Conservation (phyloP, 92 coral and sea anemone genomes). For the Porites rus region DNA sequence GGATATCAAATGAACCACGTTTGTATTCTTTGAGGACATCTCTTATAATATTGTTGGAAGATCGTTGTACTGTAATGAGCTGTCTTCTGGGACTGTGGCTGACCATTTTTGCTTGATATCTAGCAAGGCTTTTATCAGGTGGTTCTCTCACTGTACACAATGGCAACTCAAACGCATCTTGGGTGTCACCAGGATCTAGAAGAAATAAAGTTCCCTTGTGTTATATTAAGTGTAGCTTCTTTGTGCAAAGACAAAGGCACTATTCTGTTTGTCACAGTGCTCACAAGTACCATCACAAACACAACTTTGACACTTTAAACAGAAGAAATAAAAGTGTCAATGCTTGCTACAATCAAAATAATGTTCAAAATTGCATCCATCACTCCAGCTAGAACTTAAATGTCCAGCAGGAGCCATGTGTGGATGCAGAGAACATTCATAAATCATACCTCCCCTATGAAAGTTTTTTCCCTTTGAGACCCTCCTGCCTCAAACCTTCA, state of each 20-base stretch:
- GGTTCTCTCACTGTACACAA: slow-evolving; percentile 8
- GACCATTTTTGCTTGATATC: slow-evolving; percentile 14
- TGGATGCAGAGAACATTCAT: slow-evolving; percentile 13
- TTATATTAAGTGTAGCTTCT: slow-evolving; percentile 16
- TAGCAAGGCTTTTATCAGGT: slow-evolving; percentile 4
- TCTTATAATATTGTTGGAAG: slow-evolving; percentile 8
- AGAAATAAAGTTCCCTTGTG: slow-evolving; percentile 12
- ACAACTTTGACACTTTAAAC: not conserved
- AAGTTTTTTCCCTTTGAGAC: slow-evolving; percentile 1
- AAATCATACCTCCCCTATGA: slow-evolving; percentile 4
- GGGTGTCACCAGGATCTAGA: slow-evolving; percentile 16
- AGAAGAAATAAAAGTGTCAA: slow-evolving; percentile 10
- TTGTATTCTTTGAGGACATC: slow-evolving; percentile 26
- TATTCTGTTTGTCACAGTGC: slow-evolving; percentile 7
- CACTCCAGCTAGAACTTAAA: not conserved
- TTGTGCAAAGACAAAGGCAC: slow-evolving; percentile 7
- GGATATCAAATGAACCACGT: slow-evolving; percentile 8
- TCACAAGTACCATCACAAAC: slow-evolving; percentile 5
- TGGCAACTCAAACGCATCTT: slow-evolving; percentile 13
- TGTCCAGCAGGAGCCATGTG: slow-evolving; percentile 17
- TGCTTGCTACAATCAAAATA: slow-evolving; percentile 1
- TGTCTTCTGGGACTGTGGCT: slow-evolving; percentile 10
- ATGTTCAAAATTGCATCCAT: not conserved
- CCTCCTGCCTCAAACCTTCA: slow-evolving; percentile 16
- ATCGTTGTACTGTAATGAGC: slow-evolving; percentile 20